Evolutionary conservation across 2,113 vertebrate species (phyloP), one percentile per base, ranked within the genome.

Genomic region (Ceyx cyanopectus): DNA sequence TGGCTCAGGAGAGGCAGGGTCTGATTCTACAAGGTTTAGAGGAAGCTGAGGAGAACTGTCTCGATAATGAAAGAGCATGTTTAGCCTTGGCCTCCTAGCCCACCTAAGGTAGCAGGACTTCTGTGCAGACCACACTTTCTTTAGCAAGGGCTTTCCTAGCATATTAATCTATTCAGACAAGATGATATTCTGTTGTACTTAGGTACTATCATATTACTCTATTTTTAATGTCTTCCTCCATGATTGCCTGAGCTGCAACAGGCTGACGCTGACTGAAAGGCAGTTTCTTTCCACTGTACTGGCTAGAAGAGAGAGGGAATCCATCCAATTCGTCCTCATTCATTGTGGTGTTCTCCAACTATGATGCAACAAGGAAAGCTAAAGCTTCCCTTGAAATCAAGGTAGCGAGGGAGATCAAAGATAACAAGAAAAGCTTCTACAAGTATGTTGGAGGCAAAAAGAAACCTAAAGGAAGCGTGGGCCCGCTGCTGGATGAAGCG

Each of bases 181-280:
- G n/a, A 6, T 9, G 27, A 2, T 2, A 41, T 23, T 32, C 61
- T 30, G 20, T 12, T 92, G 80, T 2, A 54, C 65, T 97, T 91
- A 98, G 72, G 99, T 98, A 46, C 98, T 99, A 79, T 98, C 98
- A 27, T 97, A 99, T 43, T 99, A 98, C 87, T 99, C 99, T 72
- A 99, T 99, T 30, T 95, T 34, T 46, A 98, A 13, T 6, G 99
- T 98, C 98, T 6, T 98, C 98, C 26, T 98, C 98, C 65, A 98
- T 18, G 16, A 98, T 73, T 41, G 84, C 97, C 70, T 98, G 97
- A 13, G 92, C 91, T 26, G 97, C 85, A 9, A 96, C 76, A 12
- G 98, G 98, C 82, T 98, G 98, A 16, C 98, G 98, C 89, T 99
- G 99, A 95, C 99, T 99, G 92, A 97, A 72, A 1, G 98, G 97